phyloP scores from a whole-genome alignment of 2,797 vertebrate species.

The Macrochelys suwanniensis region DNA sequence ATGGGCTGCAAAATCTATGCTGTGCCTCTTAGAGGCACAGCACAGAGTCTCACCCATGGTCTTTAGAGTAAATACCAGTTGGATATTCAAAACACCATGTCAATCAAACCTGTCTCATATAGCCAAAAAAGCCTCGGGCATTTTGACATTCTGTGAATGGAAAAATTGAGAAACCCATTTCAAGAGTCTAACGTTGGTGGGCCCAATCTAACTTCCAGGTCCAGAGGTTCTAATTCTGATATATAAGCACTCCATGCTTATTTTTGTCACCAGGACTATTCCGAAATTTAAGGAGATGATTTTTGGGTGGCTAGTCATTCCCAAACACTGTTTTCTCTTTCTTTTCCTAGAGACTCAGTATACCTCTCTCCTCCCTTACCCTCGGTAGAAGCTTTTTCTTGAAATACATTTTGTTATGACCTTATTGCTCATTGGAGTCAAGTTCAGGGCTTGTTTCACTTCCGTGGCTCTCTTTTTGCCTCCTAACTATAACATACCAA shows the following conservation, averaged over 20 bases:
- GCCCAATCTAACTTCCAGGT: background rate
- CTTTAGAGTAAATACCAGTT: background rate
- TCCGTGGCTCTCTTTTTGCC: background rate
- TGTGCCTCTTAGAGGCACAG: background rate
- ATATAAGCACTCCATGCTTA: background rate
- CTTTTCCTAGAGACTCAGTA: background rate
- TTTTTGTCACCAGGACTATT: background rate
- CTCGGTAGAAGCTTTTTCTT: background rate
- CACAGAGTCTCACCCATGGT: background rate
- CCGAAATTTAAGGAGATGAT: background rate
- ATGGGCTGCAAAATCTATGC: background rate
- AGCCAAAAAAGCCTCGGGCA: background rate
- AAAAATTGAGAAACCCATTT: background rate
- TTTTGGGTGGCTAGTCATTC: background rate
- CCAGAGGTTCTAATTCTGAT: background rate
- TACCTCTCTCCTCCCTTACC: background rate
- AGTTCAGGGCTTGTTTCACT: background rate
- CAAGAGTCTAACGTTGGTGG: background rate
- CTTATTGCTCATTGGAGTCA: background rate
- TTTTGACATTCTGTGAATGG: background rate
- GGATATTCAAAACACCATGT: background rate
- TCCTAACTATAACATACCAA: background rate
- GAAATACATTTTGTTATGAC: background rate
- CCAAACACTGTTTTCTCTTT: background rate
- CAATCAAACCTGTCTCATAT: background rate